Evolutionary conservation across 2,888 invertebrate species (phyloP).

Genomic region (Neoitamus cyanurus): DNA sequence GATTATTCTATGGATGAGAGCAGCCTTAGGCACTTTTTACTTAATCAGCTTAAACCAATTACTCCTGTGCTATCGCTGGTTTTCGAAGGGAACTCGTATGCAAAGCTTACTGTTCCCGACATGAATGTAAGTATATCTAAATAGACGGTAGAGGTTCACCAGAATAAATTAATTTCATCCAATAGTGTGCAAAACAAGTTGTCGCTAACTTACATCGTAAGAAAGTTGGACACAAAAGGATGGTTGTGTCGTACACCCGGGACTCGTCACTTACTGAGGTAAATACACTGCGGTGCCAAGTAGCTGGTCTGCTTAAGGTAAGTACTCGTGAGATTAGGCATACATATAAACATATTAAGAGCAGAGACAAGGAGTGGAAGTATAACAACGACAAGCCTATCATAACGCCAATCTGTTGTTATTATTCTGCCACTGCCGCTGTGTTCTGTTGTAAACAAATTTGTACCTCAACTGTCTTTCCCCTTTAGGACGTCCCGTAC

Average conservation of each 20-base stretch:
- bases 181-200: constrained; percentile 71
- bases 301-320: constrained; percentile 75
- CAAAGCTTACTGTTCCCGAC: constrained; percentile 66
- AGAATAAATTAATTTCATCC: background rate
- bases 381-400: too few species aligned
- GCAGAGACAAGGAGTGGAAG: too few species aligned
- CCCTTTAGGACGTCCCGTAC: constrained; percentile 75
- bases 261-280: constrained; percentile 71
- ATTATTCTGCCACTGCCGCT: too few species aligned
- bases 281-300: constrained; percentile 74
- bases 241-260: constrained; percentile 78
- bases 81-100: constrained; percentile 64
- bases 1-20: constrained; percentile 65
- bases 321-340: too few species aligned
- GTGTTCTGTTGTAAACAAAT: too few species aligned
- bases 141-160: background rate
- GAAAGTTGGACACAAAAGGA: constrained; percentile 83
- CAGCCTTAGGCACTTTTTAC: constrained; percentile 61
- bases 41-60: constrained; percentile 65
- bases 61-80: constrained; percentile 64
- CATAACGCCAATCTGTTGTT: too few species aligned
- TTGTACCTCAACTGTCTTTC: background rate
- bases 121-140: constrained; percentile 59
- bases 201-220: constrained; percentile 84
- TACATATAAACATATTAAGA: too few species aligned